Evolutionary conservation across 1,140 invertebrate species (phyloP).

Genomic region (Stenopsyche tienmushanensis): DNA sequence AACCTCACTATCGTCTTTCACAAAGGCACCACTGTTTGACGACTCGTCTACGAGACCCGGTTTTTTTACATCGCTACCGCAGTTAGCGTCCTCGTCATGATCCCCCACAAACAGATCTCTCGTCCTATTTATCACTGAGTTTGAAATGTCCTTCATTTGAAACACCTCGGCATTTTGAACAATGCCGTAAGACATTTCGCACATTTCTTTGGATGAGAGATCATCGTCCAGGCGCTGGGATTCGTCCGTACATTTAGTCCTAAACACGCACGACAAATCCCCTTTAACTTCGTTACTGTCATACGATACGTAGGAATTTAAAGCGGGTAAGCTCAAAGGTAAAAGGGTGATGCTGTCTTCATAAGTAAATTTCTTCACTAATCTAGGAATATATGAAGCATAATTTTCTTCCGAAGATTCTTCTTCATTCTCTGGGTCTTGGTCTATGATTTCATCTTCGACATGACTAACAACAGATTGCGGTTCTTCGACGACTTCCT

Average conservation of each 20-base stretch:
- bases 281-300: conserved; percentile 13
- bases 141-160: conserved; percentile 17
- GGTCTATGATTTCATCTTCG: neutral
- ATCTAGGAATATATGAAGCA: neutral
- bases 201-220: conserved; percentile 5
- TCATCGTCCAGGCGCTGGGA: conserved; percentile 7
- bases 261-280: conserved; percentile 42
- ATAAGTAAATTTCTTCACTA: conserved; percentile 50
- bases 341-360: conserved; percentile 32
- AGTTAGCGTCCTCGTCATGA: conserved; percentile 21
- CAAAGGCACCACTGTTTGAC: conserved; percentile 24
- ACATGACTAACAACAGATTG: neutral
- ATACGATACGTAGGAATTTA: conserved; percentile 32
- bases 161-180: conserved; percentile 23
- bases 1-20: conserved; percentile 9
- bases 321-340: conserved; percentile 36
- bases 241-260: conserved; percentile 25
- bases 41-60: neutral
- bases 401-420: conserved; percentile 2
- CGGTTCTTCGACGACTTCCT: neutral
- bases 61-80: conserved; percentile 22
- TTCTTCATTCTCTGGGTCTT: conserved; percentile 6
- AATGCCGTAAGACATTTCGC: conserved; percentile 26
- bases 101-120: conserved; percentile 12
- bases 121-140: conserved; percentile 20